Percentiles rank a stretch among this genome's conserved stretches.
These are phyloP conservation scores for Drosophila imparisetae DNA, from an alignment of 2,888 invertebrate species.

Conservation along the genomic window DNA sequence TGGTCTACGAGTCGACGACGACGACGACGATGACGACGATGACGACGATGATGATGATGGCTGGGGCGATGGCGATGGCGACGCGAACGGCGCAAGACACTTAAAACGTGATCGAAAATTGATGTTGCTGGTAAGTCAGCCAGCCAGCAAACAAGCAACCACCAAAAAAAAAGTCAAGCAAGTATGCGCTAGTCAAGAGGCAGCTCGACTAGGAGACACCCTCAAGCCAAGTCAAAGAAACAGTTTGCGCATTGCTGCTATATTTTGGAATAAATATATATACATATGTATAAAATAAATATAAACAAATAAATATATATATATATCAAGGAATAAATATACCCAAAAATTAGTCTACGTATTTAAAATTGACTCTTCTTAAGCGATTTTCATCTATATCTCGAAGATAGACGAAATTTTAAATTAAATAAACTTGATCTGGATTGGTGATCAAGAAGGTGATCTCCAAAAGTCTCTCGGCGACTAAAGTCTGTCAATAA, in stretches of 20 bases:
- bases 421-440: neutral
- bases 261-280: no score
- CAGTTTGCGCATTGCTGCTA: neutral
- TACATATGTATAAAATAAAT: no score
- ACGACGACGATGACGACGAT: conserved; percentile 25
- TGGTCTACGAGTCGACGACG: conserved; percentile 56
- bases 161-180: conserved; percentile 33
- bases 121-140: conserved; percentile 65
- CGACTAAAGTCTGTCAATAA: neutral
- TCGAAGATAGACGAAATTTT: neutral
- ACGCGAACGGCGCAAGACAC: conserved; percentile 74
- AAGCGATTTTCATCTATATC: neutral
- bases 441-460: neutral
- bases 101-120: conserved; percentile 81
- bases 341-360: neutral
- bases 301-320: no score
- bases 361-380: neutral
- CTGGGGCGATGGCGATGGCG: conserved; percentile 47
- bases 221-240: neutral
- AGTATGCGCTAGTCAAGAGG: neutral
- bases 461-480: neutral
- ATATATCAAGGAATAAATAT: neutral
- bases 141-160: conserved; percentile 47
- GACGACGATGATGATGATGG: conserved; percentile 47
- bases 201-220: neutral